Percentiles rank a stretch among this genome's conserved stretches.
phyloP scores from a whole-genome alignment of 2,113 vertebrate genomes.

The Halcyon malimbica region DNA sequence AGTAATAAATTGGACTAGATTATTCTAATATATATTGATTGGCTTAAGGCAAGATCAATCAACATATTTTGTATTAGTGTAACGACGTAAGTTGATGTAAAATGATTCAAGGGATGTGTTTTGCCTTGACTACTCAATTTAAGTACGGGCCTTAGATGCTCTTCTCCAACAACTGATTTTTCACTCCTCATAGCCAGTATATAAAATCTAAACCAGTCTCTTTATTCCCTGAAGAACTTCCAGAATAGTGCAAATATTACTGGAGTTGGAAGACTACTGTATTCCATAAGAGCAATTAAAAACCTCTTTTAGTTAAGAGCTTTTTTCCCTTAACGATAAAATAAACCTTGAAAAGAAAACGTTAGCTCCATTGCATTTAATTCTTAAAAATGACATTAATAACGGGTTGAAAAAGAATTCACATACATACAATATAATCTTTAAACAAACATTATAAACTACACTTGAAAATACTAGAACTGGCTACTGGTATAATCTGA shows the following conservation, averaged over 20 bases:
- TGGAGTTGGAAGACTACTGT: not conserved
- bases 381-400: not conserved
- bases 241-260: not conserved
- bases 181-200: not conserved
- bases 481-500: not conserved
- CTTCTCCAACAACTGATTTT: not conserved
- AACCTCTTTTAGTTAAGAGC: not conserved
- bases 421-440: not conserved
- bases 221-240: not conserved
- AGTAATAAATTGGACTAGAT: not conserved
- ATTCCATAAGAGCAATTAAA: not conserved
- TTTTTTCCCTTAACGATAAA: not conserved
- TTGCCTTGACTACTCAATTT: not conserved
- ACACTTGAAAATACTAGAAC: not conserved
- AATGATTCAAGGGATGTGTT: not conserved
- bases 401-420: not conserved
- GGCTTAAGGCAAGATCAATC: not conserved
- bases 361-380: not conserved
- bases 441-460: not conserved
- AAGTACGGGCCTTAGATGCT: not conserved
- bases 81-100: not conserved
- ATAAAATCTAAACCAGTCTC: not conserved
- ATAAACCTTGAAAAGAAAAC: not conserved
- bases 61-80: not conserved
- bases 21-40: not conserved